Conservation (phyloP, 2,113 vertebrate species). For the Gopherus flavomarginatus region DNA sequence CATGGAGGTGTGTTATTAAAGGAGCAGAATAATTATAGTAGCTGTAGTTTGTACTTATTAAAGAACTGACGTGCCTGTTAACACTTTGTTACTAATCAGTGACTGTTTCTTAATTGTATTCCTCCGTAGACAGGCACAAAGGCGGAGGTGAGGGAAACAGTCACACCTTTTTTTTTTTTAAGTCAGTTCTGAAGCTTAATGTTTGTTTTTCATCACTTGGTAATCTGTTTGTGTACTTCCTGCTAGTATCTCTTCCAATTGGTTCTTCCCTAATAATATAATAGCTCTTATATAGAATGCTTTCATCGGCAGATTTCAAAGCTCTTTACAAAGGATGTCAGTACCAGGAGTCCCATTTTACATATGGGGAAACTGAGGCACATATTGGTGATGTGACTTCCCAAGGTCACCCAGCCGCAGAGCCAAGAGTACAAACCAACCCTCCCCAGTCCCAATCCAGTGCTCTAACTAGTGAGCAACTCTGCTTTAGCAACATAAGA, state of each 20-base stretch:
- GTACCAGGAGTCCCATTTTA: neutral
- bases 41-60: constrained; percentile 17
- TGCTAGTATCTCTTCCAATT: neutral
- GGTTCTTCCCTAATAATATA: neutral
- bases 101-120: constrained; percentile 55
- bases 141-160: constrained; percentile 35
- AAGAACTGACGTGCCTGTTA: constrained; percentile 58
- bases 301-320: neutral
- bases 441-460: neutral
- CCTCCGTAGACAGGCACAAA: constrained; percentile 41
- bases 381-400: neutral
- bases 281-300: neutral
- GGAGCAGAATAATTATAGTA: constrained; percentile 58
- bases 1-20: neutral
- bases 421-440: neutral
- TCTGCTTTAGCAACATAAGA: neutral
- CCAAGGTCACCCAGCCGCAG: neutral
- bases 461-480: neutral
- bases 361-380: neutral
- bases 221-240: constrained; percentile 53
- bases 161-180: constrained; percentile 61
- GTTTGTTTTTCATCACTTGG: constrained; percentile 46
- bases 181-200: constrained; percentile 4
- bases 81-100: constrained; percentile 49
- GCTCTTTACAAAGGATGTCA: neutral